Conservation (phyloP, 2,888 invertebrate genomes). For the Plusia festucae region DNA sequence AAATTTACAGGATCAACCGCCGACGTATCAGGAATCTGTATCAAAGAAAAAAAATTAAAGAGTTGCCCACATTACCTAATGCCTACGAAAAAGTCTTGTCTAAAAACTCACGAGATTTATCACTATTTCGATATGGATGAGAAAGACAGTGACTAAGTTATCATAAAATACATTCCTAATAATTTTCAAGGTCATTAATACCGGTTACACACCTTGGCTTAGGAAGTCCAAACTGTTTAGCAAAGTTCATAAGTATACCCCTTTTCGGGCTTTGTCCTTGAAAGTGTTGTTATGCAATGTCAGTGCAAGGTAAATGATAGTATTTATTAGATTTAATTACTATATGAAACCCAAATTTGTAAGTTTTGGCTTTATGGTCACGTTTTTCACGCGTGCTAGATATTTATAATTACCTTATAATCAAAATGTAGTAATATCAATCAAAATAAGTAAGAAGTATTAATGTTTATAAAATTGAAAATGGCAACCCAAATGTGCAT, state of each 20-base stretch:
- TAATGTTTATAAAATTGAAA: slow-evolving; percentile 16
- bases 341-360: slow-evolving; percentile 5
- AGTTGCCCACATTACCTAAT: slow-evolving; percentile 84
- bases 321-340: neutral
- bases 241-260: neutral
- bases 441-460: neutral
- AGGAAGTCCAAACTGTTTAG: neutral
- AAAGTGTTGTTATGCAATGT: slow-evolving; percentile 15
- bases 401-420: neutral
- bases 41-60: slow-evolving; percentile 93
- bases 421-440: neutral
- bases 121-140: slow-evolving; percentile 14
- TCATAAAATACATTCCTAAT: slow-evolving; percentile 5
- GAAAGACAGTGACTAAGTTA: slow-evolving; percentile 17
- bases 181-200: slow-evolving; percentile 13
- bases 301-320: slow-evolving; percentile 3
- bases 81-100: slow-evolving; percentile 44
- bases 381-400: neutral
- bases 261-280: neutral
- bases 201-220: neutral
- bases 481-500: neutral
- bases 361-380: neutral
- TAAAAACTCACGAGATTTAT: slow-evolving; percentile 19
- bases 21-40: slow-evolving; percentile 93
- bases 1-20: slow-evolving; percentile 93